Evolutionary conservation across 2,888 invertebrate species (phyloP).

Genomic region (Lordiphosa andalusiaca): DNA sequence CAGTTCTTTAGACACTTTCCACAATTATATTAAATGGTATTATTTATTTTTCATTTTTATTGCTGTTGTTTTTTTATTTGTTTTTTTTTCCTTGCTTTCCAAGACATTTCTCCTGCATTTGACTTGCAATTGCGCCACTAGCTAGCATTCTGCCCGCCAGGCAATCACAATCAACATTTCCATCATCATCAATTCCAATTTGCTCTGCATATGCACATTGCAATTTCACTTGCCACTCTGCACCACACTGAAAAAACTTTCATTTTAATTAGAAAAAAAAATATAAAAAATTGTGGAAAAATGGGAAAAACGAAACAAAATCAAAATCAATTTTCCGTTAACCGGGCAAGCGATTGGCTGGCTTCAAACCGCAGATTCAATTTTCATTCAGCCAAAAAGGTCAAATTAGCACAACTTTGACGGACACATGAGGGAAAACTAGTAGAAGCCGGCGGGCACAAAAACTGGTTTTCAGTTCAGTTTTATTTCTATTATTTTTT

Average conservation of each 20-base stretch:
- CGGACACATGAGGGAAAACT: constrained; percentile 45
- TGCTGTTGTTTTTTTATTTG: neutral
- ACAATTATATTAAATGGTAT: constrained; percentile 24
- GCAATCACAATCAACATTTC: constrained; percentile 29
- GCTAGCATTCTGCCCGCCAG: constrained; percentile 46
- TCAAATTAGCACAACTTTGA: constrained; percentile 57
- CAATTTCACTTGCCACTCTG: constrained; percentile 60
- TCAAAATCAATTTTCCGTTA: constrained; percentile 56
- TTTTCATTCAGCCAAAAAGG: constrained; percentile 58
- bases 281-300: too few relatives aligned
- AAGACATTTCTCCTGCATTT: constrained; percentile 23
- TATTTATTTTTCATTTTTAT: constrained; percentile 12
- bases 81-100: constrained; percentile 1
- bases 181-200: constrained; percentile 31
- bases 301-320: constrained; percentile 17
- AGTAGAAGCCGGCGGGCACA: constrained; percentile 7
- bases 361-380: constrained; percentile 61
- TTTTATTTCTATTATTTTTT: constrained; percentile 28
- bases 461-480: constrained; percentile 57
- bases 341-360: constrained; percentile 33
- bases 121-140: neutral
- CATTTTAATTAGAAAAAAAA: constrained; percentile 64
- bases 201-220: constrained; percentile 13
- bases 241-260: constrained; percentile 47
- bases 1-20: constrained; percentile 9